Evolutionary conservation across 2,888 invertebrate species (phyloP).

Genomic region (Entomobrya multifasciata): DNA sequence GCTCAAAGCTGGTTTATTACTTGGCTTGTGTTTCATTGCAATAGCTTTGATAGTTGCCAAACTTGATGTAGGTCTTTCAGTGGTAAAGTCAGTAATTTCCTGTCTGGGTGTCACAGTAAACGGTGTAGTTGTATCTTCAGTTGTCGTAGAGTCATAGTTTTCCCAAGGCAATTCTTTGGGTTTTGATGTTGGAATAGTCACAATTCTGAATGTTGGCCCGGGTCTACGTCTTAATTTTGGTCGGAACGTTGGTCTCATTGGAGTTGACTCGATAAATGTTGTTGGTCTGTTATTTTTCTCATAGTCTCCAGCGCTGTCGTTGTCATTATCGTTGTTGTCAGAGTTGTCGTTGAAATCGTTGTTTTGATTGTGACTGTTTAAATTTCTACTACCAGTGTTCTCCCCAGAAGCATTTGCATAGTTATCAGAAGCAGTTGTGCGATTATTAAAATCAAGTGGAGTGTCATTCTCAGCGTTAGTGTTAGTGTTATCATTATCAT

Average conservation of each 20-base stretch:
- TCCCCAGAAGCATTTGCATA: conserved; percentile 44
- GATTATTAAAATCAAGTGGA: neutral
- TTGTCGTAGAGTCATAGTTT: conserved; percentile 3
- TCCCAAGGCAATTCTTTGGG: conserved; percentile 24
- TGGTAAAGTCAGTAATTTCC: conserved; percentile 19
- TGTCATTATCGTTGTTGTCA: conserved; percentile 10
- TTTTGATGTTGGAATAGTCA: conserved; percentile 61
- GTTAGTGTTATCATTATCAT: neutral
- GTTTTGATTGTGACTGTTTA: neutral
- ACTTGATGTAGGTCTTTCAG: conserved; percentile 3
- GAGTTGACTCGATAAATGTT: neutral
- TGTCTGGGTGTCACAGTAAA: conserved; percentile 32
- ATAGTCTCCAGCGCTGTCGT: neutral
- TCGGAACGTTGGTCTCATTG: conserved; percentile 44
- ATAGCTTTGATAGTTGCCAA: conserved; percentile 51
- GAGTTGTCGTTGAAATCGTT: neutral
- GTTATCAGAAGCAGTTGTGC: conserved; percentile 19
- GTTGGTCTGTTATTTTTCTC: conserved; percentile 16
- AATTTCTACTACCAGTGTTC: neutral
- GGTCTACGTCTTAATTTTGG: conserved; percentile 40
- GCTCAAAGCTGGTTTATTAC: conserved; percentile 56
- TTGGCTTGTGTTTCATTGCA: conserved; percentile 64
- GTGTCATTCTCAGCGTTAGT: neutral
- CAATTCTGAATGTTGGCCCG: conserved; percentile 61
- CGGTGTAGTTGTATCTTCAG: neutral